phyloP scores from a whole-genome alignment of 2,113 vertebrate species.

The Romanogobio albipinnatus region DNA sequence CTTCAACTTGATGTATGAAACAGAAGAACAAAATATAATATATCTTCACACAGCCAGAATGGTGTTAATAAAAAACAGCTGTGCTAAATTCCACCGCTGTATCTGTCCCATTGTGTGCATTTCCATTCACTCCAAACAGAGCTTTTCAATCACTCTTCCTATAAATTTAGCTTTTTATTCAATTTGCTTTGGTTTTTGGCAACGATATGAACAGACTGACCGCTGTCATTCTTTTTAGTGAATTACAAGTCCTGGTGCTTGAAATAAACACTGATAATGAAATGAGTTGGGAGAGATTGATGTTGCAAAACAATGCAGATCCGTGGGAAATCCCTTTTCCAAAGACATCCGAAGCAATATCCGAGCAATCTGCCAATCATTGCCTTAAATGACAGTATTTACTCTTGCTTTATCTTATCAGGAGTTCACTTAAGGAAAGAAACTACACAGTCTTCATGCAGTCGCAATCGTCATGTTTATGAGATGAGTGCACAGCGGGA shows the following conservation, averaged over 20 bases:
- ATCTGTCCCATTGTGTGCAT: constrained; percentile 10
- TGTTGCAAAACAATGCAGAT: neutral
- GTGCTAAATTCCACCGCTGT: constrained; percentile 6
- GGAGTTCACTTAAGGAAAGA: constrained; percentile 8
- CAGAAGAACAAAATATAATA: constrained; percentile 2
- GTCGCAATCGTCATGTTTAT: neutral
- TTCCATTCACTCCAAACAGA: neutral
- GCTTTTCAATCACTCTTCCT: constrained; percentile 13
- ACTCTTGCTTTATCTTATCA: neutral
- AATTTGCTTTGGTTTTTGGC: constrained; percentile 18
- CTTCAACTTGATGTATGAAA: constrained; percentile 32
- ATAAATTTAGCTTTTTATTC: constrained; percentile 24
- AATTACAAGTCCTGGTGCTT: neutral
- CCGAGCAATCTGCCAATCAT: constrained; percentile 13
- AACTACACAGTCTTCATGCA: neutral
- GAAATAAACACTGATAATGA: constrained; percentile 28
- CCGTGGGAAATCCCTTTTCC: constrained; percentile 17
- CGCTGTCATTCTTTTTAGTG: constrained; percentile 16
- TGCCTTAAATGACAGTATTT: neutral
- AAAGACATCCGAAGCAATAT: neutral
- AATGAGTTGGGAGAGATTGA: neutral
- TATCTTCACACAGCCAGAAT: constrained; percentile 22
- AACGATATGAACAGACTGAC: neutral
- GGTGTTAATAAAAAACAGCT: constrained; percentile 6
- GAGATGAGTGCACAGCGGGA: neutral